A percentile compares a stretch with the other conserved stretches of the same genome.
phyloP scores from a whole-genome alignment of 2,888 invertebrate genomes.

The Chorisops tibialis region DNA sequence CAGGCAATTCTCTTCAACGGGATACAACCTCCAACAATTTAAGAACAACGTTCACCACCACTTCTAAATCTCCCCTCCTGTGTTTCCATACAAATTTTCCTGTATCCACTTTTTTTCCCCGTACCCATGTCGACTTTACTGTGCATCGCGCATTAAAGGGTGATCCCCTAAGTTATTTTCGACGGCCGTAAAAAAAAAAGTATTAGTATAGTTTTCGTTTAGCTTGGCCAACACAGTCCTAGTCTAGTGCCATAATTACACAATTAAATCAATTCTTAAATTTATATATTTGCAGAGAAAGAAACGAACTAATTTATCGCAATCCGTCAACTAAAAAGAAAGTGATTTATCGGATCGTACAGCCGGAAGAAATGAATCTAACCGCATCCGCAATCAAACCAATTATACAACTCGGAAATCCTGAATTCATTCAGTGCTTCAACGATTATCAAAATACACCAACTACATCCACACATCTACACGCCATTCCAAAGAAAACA shows the following conservation, averaged over 20 bases:
- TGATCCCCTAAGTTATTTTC: too few relatives aligned
- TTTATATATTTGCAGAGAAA: slow-evolving; percentile 13
- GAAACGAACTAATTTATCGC: slow-evolving; percentile 21
- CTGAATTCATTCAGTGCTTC: slow-evolving; percentile 1
- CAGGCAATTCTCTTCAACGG: too few relatives aligned
- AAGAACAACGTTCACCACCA: too few relatives aligned
- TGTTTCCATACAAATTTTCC: too few relatives aligned
- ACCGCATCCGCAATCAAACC: not conserved
- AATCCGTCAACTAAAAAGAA: slow-evolving; percentile 9
- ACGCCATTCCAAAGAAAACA: not conserved
- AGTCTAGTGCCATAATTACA: not conserved
- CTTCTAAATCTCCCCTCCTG: too few relatives aligned
- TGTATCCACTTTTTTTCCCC: too few relatives aligned
- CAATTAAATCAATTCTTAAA: not conserved
- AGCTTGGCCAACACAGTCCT: slow-evolving; percentile 38
- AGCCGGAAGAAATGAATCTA: slow-evolving; percentile 3
- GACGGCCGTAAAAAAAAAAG: slow-evolving; percentile 41
- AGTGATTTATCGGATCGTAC: slow-evolving; percentile 16
- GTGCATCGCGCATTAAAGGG: too few relatives aligned
- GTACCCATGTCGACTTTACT: too few relatives aligned
- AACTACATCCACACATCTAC: not conserved
- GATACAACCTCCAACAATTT: too few relatives aligned
- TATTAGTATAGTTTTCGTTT: slow-evolving; percentile 45
- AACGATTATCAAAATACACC: not conserved
- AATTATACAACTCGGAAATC: slow-evolving; percentile 2